A percentile compares a stretch with the other conserved stretches of the same genome.
Conservation (phyloP, 2,797 vertebrate species). For the Naso thynnoides region DNA sequence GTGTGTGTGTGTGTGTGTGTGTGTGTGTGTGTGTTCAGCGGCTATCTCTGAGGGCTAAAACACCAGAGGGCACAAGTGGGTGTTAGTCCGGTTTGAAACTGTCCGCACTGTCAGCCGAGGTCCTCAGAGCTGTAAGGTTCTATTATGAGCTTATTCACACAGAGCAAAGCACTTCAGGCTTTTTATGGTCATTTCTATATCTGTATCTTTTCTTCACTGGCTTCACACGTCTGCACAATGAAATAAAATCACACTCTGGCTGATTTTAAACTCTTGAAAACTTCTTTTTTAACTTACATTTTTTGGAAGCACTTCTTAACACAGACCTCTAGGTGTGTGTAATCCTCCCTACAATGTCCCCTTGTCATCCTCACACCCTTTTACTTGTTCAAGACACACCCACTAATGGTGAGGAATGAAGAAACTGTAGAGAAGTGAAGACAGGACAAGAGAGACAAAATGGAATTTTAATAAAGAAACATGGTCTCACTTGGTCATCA, state of each 20-base stretch:
- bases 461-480: not conserved
- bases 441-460: not conserved
- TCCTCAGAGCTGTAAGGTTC: not conserved
- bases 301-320: not conserved
- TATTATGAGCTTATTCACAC: not conserved
- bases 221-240: not conserved
- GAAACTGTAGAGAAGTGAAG: not conserved
- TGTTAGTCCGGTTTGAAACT: too few species aligned
- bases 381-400: conserved; percentile 60
- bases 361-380: conserved; percentile 35
- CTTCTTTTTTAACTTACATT: not conserved
- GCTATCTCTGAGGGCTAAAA: conserved; percentile 11
- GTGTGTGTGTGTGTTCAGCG: not conserved
- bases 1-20: not conserved
- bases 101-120: too few species aligned
- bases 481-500: not conserved
- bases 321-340: not conserved
- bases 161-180: not conserved
- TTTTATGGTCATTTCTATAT: not conserved
- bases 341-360: conserved; percentile 6
- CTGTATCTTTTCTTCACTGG: not conserved
- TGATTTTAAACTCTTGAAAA: not conserved
- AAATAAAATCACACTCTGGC: not conserved
- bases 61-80: conserved; percentile 58
- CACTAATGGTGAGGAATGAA: not conserved